These are phyloP conservation scores for Drosophila quinaria DNA, from an alignment of 2,888 invertebrate species.

Conservation along the genomic window DNA sequence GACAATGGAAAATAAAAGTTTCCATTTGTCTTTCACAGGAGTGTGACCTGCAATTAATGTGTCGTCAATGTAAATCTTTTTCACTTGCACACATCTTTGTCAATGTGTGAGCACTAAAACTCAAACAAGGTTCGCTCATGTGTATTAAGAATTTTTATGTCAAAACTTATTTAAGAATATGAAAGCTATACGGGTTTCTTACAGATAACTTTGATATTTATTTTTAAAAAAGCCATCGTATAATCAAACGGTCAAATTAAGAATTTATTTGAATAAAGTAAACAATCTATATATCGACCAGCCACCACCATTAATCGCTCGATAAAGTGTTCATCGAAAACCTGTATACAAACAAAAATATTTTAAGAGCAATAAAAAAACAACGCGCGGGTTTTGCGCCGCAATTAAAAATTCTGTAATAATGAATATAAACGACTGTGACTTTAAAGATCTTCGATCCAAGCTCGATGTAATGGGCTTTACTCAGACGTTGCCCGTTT, in stretches of 20 bases:
- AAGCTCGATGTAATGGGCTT: constrained; percentile 94
- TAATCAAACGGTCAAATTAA: background rate
- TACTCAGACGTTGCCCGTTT: constrained; percentile 90
- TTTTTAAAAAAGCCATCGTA: background rate
- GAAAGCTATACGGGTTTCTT: too few relatives aligned
- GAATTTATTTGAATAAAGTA: constrained; percentile 4
- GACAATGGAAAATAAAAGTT: too few relatives aligned
- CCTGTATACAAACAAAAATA: constrained; percentile 13
- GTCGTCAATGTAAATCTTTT: too few relatives aligned
- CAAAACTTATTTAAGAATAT: constrained; percentile 1
- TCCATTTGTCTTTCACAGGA: too few relatives aligned
- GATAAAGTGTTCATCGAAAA: constrained; percentile 30
- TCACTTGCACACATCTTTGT: too few relatives aligned
- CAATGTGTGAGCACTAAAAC: background rate
- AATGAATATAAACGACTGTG: constrained; percentile 72
- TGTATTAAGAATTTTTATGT: background rate
- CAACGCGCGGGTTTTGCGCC: constrained; percentile 41
- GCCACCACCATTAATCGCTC: constrained; percentile 28
- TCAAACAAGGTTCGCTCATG: background rate
- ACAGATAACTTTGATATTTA: background rate
- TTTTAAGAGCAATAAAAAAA: constrained; percentile 35
- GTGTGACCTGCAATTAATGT: too few relatives aligned
- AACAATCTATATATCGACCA: constrained; percentile 25
- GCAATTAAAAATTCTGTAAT: constrained; percentile 23
- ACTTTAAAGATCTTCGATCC: constrained; percentile 86